These are phyloP conservation scores for Lepilemur ruficaudatus DNA, from an alignment of 2,797 vertebrate genomes.

Conservation along the genomic window DNA sequence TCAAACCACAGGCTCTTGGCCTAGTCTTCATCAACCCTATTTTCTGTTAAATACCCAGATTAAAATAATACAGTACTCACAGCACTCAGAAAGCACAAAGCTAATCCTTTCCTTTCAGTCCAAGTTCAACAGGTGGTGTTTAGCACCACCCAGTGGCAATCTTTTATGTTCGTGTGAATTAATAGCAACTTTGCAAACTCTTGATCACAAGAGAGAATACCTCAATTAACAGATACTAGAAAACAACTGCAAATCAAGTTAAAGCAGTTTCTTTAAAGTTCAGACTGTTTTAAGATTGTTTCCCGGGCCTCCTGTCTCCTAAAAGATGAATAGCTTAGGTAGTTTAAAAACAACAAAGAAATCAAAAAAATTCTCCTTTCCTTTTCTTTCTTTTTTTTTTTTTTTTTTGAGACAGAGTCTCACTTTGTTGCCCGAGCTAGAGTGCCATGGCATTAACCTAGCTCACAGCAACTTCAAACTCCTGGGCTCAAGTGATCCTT, in stretches of 20 bases:
- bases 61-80: not conserved
- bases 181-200: slow-evolving; percentile 1
- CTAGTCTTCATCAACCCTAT: not conserved
- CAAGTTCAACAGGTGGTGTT: slow-evolving; percentile 6
- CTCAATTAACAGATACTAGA: not conserved
- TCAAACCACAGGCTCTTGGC: not conserved
- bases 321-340: not conserved
- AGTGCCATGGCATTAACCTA: too few relatives aligned
- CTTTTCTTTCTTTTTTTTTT: too few relatives aligned
- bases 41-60: not conserved
- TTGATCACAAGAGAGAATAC: not conserved
- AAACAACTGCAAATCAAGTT: slow-evolving; percentile 8
- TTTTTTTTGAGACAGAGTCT: too few relatives aligned
- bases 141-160: slow-evolving; percentile 72
- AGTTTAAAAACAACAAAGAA: not conserved
- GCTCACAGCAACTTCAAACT: too few relatives aligned
- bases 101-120: not conserved
- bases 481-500: too few relatives aligned
- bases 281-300: not conserved
- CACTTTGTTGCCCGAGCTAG: too few relatives aligned
- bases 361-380: too few relatives aligned
- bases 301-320: not conserved
- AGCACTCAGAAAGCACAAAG: not conserved
- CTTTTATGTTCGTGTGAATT: not conserved
- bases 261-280: slow-evolving; percentile 11